These are phyloP conservation scores for Chrosomus eos DNA, from an alignment of 2,797 vertebrate genomes.

Conservation along the genomic window DNA sequence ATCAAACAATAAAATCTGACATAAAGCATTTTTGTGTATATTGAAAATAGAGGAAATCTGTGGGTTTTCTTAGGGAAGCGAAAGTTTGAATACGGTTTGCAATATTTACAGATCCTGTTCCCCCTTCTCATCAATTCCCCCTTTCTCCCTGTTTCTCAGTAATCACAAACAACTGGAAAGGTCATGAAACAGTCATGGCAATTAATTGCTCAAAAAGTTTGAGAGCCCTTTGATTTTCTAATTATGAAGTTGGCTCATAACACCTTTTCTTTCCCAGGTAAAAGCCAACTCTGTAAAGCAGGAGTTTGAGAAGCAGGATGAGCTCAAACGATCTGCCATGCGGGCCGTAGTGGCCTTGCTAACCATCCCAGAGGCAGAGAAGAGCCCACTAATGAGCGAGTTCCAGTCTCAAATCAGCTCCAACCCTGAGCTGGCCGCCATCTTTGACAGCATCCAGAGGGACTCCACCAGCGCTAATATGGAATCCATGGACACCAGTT, in stretches of 20 bases:
- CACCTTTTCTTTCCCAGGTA: conserved; percentile 76
- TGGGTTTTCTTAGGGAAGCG: not conserved
- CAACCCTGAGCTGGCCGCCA: conserved; percentile 97
- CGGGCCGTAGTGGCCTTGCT: conserved; percentile 94
- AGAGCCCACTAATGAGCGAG: conserved; percentile 98
- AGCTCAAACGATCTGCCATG: conserved; percentile 97
- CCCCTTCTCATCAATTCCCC: not conserved
- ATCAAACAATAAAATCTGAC: not conserved
- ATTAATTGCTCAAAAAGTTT: not conserved
- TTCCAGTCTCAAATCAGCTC: conserved; percentile 99
- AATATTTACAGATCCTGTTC: not conserved
- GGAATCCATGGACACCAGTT: conserved; percentile 99
- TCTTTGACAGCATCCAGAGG: conserved; percentile 99
- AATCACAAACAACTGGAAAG: not conserved
- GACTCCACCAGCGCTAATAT: conserved; percentile 97
- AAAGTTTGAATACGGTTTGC: not conserved
- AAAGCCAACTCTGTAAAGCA: conserved; percentile 99
- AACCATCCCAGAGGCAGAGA: conserved; percentile 98
- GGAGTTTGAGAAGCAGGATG: conserved; percentile 99
- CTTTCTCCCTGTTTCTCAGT: not conserved
- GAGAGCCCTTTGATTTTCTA: not conserved
- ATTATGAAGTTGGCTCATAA: not conserved
- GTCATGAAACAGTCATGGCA: not conserved
- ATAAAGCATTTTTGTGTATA: not conserved
- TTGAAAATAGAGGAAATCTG: not conserved